Base-by-base conservation (phyloP, 2,888 invertebrate genomes). In the Diploptera punctata region DNA sequence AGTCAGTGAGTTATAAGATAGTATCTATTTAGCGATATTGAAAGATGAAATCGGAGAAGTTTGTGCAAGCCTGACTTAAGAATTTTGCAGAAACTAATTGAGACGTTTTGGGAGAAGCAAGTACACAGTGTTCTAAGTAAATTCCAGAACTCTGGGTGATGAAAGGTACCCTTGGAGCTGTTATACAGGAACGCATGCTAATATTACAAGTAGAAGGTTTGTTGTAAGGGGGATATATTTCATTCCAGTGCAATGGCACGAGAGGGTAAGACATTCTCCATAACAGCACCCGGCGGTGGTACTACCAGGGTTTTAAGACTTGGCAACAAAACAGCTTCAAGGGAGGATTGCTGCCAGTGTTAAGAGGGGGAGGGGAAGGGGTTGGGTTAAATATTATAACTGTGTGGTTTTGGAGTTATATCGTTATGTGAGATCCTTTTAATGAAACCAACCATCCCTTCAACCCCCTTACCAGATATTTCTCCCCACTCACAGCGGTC, bases 401-500 rank as follows among this genome's bases (percentile, higher is more conserved):
- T 24, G 31, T 65, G 65, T 43, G 65, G 65, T 44, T 65, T 65
- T 52, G 21, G 43, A 44, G 65, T 65, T 65, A 65, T 65, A 44
- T 65, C 65, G 65, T 44, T 44, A 18, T 38, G 43, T 65, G 65
- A 65, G 44, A 65, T 24, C 43, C 65, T 60, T 60, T 65, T 65
- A 65, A 65, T 44, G 44, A 65, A 65, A 65, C 65, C 43, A 38
- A 21, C 52, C 52, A 10, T 52, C 52, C 10, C 13, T 10, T 52
- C 49, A 0, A 21, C 19, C 24, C 44, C 19, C 19, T 24, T 13
- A 21, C 44, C 19, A 38, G 3, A 5, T 16, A 38, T 38, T 9
- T 13, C 21, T 44, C n/a, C 9, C 61, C 10, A 38, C 33, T 18
- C 21, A 3, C 1, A 52, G 52, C 21, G 2, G n/a, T 24, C 24